Evolutionary conservation across 2,113 vertebrate species (phyloP).

Genomic region (Peromyscus leucopus): DNA sequence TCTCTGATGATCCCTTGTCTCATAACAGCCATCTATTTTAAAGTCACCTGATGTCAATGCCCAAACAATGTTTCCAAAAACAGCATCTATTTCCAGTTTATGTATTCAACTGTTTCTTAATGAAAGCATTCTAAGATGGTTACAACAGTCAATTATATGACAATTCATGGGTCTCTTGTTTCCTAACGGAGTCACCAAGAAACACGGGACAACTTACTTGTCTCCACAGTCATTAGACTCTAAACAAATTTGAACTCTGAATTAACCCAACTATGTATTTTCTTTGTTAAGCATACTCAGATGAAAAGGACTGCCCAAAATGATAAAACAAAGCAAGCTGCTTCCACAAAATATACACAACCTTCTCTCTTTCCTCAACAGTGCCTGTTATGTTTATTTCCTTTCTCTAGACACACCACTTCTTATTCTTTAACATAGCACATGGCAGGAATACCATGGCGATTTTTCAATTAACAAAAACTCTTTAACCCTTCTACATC

Average conservation of each 20-base stretch:
- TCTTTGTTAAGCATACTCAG: not conserved
- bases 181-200: not conserved
- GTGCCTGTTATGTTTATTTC: not conserved
- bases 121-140: not conserved
- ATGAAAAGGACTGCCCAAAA: not conserved
- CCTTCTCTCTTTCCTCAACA: not conserved
- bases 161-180: not conserved
- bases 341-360: not conserved
- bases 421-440: not conserved
- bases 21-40: not conserved
- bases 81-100: not conserved
- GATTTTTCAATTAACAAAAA: not conserved
- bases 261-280: not conserved
- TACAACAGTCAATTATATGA: not conserved
- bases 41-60: not conserved
- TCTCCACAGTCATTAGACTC: not conserved
- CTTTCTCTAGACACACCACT: not conserved
- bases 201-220: not conserved
- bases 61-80: not conserved
- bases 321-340: not conserved
- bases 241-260: not conserved
- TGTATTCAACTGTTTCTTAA: not conserved
- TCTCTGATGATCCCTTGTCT: not conserved
- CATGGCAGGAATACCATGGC: not conserved
- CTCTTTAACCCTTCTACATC: not conserved